These are phyloP conservation scores for Stenodera caucasica DNA, from an alignment of 2,888 invertebrate species.

Conservation along the genomic window DNA sequence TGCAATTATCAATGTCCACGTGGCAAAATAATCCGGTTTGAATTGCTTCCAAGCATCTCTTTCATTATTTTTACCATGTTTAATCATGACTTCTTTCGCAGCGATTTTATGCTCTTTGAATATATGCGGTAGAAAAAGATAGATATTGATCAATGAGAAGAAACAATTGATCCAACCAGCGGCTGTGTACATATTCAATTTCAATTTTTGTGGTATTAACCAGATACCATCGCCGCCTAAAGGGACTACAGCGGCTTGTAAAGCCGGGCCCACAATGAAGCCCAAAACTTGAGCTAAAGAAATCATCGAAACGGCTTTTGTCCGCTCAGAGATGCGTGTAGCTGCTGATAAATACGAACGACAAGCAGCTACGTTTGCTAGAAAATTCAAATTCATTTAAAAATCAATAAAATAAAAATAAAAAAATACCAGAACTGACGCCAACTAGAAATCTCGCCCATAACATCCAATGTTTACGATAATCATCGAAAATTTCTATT, in stretches of 20 bases:
- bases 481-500: constrained; percentile 68
- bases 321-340: constrained; percentile 77
- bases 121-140: constrained; percentile 72
- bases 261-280: constrained; percentile 81
- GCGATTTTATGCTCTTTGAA: constrained; percentile 80
- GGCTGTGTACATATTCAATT: constrained; percentile 85
- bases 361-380: constrained; percentile 82
- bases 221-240: constrained; percentile 68
- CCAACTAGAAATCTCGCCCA: constrained; percentile 78
- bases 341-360: constrained; percentile 84
- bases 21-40: constrained; percentile 74
- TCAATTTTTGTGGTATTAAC: constrained; percentile 59
- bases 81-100: constrained; percentile 75
- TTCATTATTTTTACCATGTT: constrained; percentile 71
- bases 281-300: constrained; percentile 85
- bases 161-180: constrained; percentile 83
- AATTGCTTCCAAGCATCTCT: constrained; percentile 71
- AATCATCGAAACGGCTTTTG: constrained; percentile 80
- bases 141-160: constrained; percentile 71
- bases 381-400: neutral
- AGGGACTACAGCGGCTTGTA: constrained; percentile 80
- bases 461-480: constrained; percentile 73
- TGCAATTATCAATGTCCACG: constrained; percentile 77
- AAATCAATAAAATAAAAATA: neutral
- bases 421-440: constrained; percentile 71